phyloP scores from a whole-genome alignment of 1,140 invertebrate species.

The Musca vetustissima region DNA sequence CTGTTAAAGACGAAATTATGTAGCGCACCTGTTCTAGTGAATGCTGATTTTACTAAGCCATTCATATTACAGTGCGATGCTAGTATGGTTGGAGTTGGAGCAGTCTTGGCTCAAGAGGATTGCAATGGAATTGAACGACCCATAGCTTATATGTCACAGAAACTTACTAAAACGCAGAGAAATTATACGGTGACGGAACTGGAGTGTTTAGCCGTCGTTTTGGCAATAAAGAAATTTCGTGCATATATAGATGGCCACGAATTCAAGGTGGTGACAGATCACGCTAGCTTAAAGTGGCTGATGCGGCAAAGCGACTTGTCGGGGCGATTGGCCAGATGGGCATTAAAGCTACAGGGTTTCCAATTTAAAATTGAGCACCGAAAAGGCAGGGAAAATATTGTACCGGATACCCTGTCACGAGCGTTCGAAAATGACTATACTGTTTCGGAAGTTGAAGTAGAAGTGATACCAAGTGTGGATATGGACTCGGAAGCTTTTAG shows the following conservation, averaged over 20 bases:
- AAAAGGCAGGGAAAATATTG: constrained; percentile 44
- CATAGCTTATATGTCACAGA: constrained; percentile 36
- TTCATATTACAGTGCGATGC: constrained; percentile 35
- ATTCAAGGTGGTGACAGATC: constrained; percentile 28
- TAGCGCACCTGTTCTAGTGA: constrained; percentile 16
- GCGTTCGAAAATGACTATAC: neutral
- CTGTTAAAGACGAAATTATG: neutral
- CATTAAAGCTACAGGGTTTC: constrained; percentile 24
- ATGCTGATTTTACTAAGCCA: constrained; percentile 25
- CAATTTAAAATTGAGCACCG: constrained; percentile 46
- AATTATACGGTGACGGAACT: constrained; percentile 35
- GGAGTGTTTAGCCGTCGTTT: constrained; percentile 56
- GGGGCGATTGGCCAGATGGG: constrained; percentile 27
- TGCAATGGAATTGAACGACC: constrained; percentile 29
- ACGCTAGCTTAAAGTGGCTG: constrained; percentile 30
- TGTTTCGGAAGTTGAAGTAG: constrained; percentile 5
- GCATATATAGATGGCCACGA: constrained; percentile 36
- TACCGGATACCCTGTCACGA: constrained; percentile 48
- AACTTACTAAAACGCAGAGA: constrained; percentile 34
- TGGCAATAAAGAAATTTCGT: constrained; percentile 50
- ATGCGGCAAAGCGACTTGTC: constrained; percentile 31
- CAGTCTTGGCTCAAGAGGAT: constrained; percentile 26
- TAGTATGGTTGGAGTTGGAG: constrained; percentile 23
- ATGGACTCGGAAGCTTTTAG: constrained; percentile 14
- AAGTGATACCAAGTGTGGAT: constrained; percentile 17